Evolutionary conservation across 92 coral and sea anemone genomes (phyloP).

Genomic region (Bergia puertoricense): DNA sequence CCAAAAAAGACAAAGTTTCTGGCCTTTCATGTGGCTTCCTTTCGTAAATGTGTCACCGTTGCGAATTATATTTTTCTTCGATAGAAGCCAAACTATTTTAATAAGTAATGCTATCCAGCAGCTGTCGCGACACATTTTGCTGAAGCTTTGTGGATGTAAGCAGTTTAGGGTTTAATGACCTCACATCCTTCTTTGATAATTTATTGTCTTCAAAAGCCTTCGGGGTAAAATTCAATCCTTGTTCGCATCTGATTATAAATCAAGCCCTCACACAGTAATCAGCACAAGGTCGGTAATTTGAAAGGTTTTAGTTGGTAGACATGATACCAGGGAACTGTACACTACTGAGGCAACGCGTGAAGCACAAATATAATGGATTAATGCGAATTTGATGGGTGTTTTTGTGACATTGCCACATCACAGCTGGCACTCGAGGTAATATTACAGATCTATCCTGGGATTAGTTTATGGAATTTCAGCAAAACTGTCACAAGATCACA

Average conservation of each 20-base stretch:
- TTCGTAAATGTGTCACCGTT: background rate
- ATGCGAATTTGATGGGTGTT: background rate
- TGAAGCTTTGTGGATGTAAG: constrained; percentile 12
- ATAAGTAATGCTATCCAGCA: background rate
- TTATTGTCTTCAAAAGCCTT: constrained; percentile 5
- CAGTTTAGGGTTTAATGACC: constrained; percentile 22
- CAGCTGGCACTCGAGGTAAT: background rate
- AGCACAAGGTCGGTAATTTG: background rate
- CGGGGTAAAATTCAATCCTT: constrained; percentile 1
- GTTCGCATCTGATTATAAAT: background rate
- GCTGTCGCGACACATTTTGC: constrained; percentile 3
- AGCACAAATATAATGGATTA: too few species aligned
- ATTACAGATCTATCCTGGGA: background rate
- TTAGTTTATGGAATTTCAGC: background rate
- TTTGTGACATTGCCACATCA: background rate
- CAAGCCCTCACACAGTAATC: background rate
- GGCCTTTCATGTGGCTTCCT: background rate
- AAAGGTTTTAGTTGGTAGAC: background rate
- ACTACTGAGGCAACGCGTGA: too few species aligned
- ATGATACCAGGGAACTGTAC: background rate
- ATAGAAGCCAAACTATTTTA: background rate
- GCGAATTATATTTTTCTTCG: background rate
- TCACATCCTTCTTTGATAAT: constrained; percentile 14
- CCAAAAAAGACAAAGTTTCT: background rate
- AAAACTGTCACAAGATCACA: constrained; percentile 1